Conservation (phyloP, 2,888 invertebrate genomes). For the Lasius platythorax region DNA sequence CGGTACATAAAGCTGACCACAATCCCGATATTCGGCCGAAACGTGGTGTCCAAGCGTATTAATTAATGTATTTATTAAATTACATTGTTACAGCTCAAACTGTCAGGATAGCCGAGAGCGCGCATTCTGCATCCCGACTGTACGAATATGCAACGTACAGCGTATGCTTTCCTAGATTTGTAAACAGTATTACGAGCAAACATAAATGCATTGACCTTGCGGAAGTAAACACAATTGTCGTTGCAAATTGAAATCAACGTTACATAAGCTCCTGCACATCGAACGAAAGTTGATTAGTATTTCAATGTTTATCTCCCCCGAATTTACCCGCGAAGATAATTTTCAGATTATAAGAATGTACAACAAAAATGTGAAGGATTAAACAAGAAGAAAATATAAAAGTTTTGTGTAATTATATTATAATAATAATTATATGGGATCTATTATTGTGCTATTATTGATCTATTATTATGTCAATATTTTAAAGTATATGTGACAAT, state of each 20-base stretch:
- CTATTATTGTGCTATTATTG: too few species aligned
- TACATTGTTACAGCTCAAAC: slow-evolving; percentile 15
- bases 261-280: slow-evolving; percentile 54
- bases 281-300: slow-evolving; percentile 58
- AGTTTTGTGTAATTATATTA: not conserved
- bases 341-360: not conserved
- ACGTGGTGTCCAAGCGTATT: slow-evolving; percentile 30
- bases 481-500: too few species aligned
- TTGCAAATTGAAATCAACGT: slow-evolving; percentile 64
- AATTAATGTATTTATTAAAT: slow-evolving; percentile 56
- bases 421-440: not conserved
- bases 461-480: too few species aligned
- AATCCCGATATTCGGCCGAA: slow-evolving; percentile 33
- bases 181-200: slow-evolving; percentile 55
- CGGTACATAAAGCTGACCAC: slow-evolving; percentile 11
- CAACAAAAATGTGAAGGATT: not conserved
- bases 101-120: slow-evolving; percentile 40
- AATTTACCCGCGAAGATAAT: not conserved
- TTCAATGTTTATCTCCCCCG: slow-evolving; percentile 12
- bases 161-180: slow-evolving; percentile 48
- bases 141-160: slow-evolving; percentile 18
- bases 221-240: slow-evolving; percentile 64
- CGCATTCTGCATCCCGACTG: slow-evolving; percentile 26
- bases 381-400: not conserved
- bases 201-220: slow-evolving; percentile 37